These are phyloP conservation scores for Pomatorhinus ruficollis DNA, from an alignment of 2,113 vertebrate species.

Conservation along the genomic window DNA sequence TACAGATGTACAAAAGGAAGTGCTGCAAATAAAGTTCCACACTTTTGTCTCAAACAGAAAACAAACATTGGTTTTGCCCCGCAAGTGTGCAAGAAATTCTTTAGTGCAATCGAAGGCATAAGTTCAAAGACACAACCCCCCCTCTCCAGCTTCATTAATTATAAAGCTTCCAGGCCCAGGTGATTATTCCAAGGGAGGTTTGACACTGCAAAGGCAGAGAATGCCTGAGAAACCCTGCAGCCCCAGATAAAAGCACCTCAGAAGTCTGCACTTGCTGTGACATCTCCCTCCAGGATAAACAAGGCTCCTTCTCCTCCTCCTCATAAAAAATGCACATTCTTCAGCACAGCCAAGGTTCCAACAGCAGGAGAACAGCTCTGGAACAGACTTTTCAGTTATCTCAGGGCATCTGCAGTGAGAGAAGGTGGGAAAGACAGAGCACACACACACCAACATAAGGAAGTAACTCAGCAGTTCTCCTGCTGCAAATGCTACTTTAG, in stretches of 20 bases:
- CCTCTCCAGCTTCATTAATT: slow-evolving; percentile 36
- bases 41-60: not conserved
- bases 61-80: not conserved
- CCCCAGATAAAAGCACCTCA: slow-evolving; percentile 53
- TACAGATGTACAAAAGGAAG: not conserved
- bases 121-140: slow-evolving; percentile 46
- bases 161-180: slow-evolving; percentile 5
- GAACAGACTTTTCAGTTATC: not conserved
- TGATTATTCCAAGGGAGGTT: slow-evolving; percentile 6
- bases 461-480: not conserved
- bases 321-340: slow-evolving; percentile 19
- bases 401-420: not conserved
- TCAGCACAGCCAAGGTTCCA: not conserved
- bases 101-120: not conserved
- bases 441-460: not conserved
- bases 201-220: slow-evolving; percentile 50
- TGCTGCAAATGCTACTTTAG: not conserved
- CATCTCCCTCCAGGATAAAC: slow-evolving; percentile 48
- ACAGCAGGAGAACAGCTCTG: not conserved
- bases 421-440: not conserved
- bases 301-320: not conserved
- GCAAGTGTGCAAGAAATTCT: not conserved
- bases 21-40: not conserved
- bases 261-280: slow-evolving; percentile 27
- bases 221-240: slow-evolving; percentile 10